Conservation (phyloP, 2,797 vertebrate genomes). For the Malacoraja senta region DNA sequence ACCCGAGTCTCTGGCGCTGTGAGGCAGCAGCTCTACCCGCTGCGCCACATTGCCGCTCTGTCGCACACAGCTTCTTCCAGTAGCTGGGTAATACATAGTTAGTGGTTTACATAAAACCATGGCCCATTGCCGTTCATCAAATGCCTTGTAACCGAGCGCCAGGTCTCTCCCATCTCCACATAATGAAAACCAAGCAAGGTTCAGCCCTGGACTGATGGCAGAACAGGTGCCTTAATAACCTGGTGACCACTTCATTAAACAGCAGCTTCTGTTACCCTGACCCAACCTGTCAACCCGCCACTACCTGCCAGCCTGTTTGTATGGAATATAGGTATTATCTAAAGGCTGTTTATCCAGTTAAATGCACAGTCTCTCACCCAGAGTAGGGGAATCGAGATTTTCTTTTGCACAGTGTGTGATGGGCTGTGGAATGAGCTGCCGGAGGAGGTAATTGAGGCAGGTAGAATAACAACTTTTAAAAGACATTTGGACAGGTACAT, state of each 20-base stretch:
- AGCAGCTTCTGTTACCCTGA: background rate
- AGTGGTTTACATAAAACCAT: background rate
- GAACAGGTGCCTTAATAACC: background rate
- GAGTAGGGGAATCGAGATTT: too few species aligned
- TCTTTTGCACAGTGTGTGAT: too few species aligned
- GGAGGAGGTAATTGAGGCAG: too few species aligned
- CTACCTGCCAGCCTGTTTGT: background rate
- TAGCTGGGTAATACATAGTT: background rate
- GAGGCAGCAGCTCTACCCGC: too few species aligned
- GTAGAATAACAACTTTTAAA: too few species aligned
- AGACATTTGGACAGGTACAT: too few species aligned
- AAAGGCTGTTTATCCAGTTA: background rate
- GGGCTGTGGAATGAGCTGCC: too few species aligned
- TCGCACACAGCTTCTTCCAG: too few species aligned
- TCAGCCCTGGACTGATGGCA: background rate
- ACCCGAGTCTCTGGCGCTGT: too few species aligned
- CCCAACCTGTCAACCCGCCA: background rate
- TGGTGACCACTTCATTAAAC: background rate
- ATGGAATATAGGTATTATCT: background rate
- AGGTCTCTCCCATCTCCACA: background rate
- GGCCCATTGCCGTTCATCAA: background rate
- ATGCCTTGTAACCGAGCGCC: background rate
- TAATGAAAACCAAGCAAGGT: background rate
- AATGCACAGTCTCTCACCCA: too few species aligned
- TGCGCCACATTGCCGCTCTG: too few species aligned